Evolutionary conservation across 2,797 vertebrate species (phyloP), one percentile per base, ranked within the genome.

Genomic region (Pterois miles): DNA sequence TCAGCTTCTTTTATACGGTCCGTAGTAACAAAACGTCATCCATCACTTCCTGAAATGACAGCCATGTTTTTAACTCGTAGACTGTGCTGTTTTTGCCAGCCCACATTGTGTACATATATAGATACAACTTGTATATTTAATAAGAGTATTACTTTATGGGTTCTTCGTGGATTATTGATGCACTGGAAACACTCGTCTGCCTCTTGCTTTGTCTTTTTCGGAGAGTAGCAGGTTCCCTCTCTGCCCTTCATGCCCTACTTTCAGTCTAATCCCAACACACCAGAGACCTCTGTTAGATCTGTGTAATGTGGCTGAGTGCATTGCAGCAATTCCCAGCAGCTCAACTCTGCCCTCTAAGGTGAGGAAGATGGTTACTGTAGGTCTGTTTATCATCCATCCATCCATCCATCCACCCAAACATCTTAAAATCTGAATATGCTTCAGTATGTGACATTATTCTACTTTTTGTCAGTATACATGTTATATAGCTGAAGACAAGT

Each of bases 331-430:
- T 65, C 34, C 6, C 54, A 53, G 31, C 66, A 71, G 90, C 88
- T 88, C 90, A 86, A 86, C 78, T 80, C 86, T 87, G 88, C 86
- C 90, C 86, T 83, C 89, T 87, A 78, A 77, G 78, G 85, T 74
- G 38, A 40, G 38, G 16, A 40, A 40, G 16, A 14, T 40, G 14
- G 38, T 40, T 40, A 40, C 38, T 40, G 14, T 40, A 4, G 29
- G 5, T n/a, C 16, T 53, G 6, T 5, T n/a, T n/a, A n/a, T n/a
- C n/a, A 6, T 20, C 22, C 5, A 4, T 31, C 7, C 29, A 29
- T 29, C 29, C 29, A 29, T 40, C 0, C 14, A 40, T 63, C 4
- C 2, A 8, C 29, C 6, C 22, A 69, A 3, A 34, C 13, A 3
- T 14, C 1, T 31, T 16, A 1, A 29, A 20, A 34, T 63, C 25